Evolutionary conservation across 2,113 vertebrate species (phyloP), one percentile per base, ranked within the genome.

Genomic region (Ploceus nigricollis): DNA sequence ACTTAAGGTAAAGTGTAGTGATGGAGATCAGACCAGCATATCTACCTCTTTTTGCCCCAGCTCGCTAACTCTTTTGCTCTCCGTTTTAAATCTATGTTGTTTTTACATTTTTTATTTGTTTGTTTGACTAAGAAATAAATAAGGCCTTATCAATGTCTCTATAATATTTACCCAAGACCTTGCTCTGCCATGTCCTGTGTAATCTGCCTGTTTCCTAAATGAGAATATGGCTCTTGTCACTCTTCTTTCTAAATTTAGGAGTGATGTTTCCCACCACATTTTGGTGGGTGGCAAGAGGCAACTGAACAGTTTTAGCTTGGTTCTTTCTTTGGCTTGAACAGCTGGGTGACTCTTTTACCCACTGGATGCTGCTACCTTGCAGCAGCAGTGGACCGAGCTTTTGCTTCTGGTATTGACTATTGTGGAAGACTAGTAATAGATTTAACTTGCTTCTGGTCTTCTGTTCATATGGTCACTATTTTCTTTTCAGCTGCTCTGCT

Each of bases 371-470:
- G 53, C 84, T 87, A 57, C 50, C 23, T 93, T 85, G 48, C 35
- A 75, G 57, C 58, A 91, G 64, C 45, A 91, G 37, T 60, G 40
- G 51, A 54, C 47, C 1, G 7, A 82, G 42, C 42, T 89, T 87
- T 95, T 95, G 42, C 72, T 94, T 84, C 72, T 96, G 63, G 24
- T 65, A 35, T 87, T 96, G 79, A 35, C 84, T 93, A 1, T 82
- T 94, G 61, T 80, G 66, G 53, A 73, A 72, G 66, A 15, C 84
- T 92, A 82, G 68, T 73, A 90, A 54, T 60, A 95, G 80, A 71
- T 94, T 90, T 87, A 75, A 82, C 72, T 94, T 80, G 54, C 77
- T 94, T 80, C 75, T 92, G 82, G 61, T 84, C 90, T 95, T 90
- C 30, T 75, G 37, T 81, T 96, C 88, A 57, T 94, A 64, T 92